Conservation (phyloP, 2,113 vertebrate species). For the Laticauda colubrina region DNA sequence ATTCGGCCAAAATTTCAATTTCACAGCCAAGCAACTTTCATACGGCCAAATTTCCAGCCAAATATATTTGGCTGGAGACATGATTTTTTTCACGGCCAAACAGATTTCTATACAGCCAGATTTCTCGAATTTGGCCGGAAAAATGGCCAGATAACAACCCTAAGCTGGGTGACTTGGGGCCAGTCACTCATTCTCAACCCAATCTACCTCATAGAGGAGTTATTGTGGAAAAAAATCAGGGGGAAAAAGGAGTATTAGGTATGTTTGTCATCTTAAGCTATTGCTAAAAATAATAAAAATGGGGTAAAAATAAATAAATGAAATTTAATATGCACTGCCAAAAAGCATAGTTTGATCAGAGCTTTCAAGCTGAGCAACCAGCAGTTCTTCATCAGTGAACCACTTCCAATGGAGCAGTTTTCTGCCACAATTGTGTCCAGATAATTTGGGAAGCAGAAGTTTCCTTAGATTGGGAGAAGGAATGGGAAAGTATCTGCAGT, state of each 20-base stretch:
- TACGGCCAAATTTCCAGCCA: no score
- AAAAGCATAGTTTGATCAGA: no score
- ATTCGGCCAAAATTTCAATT: no score
- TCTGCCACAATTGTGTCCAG: neutral
- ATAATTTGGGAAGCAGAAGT: neutral
- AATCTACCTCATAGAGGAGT: neutral
- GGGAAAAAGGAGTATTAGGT: neutral
- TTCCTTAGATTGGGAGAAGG: neutral
- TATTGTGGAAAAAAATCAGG: neutral
- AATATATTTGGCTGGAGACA: no score
- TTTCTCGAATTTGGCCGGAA: no score
- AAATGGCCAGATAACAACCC: no score
- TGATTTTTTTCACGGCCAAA: no score
- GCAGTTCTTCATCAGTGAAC: neutral
- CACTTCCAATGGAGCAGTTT: neutral
- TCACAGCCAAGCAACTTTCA: no score
- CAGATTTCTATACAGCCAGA: no score
- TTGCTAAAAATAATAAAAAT: neutral
- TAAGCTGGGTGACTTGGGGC: neutral
- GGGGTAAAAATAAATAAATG: neutral
- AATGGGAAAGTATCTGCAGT: neutral
- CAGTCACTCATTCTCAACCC: neutral
- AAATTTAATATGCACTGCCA: neutral
- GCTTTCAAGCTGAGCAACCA: neutral
- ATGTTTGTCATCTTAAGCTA: neutral